Percentiles rank a stretch among this genome's conserved stretches.
Evolutionary conservation across 2,797 vertebrate species (phyloP).

Genomic region (Otus scops): DNA sequence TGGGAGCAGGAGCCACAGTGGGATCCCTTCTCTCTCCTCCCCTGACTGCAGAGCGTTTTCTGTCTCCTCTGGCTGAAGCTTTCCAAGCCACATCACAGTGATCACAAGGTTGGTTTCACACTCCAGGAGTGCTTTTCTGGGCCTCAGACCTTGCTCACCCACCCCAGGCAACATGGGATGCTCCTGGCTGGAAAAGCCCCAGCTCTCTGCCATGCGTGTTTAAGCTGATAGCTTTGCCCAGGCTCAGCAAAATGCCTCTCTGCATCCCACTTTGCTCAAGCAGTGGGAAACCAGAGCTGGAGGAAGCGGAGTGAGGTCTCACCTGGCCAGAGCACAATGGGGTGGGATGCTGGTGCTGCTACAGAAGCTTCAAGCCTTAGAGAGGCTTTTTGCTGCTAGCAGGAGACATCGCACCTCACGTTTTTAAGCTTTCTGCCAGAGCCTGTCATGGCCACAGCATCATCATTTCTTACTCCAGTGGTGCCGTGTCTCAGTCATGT

Average conservation of each 20-base stretch:
- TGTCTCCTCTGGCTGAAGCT: not conserved
- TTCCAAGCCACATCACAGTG: not conserved
- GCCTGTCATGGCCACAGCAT: not conserved
- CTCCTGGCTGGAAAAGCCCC: not conserved
- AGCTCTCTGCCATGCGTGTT: fast-evolving
- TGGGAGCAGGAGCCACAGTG: fast-evolving
- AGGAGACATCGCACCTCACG: not conserved
- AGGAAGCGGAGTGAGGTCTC: not conserved
- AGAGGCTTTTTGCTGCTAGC: not conserved
- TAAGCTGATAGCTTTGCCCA: not conserved
- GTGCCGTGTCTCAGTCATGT: not conserved
- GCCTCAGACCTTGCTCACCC: not conserved
- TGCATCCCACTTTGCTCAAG: not conserved
- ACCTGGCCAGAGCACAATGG: not conserved
- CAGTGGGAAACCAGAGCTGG: not conserved
- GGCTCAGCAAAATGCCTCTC: not conserved
- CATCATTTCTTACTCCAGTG: not conserved
- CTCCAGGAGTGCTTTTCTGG: not conserved
- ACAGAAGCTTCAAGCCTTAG: not conserved
- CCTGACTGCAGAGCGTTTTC: fast-evolving
- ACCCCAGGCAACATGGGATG: fast-evolving
- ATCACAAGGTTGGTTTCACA: not conserved
- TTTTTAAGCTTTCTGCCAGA: not conserved
- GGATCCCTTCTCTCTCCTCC: not conserved
- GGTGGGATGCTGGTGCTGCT: not conserved